These are phyloP conservation scores for Macrotis lagotis DNA, from an alignment of 2,113 vertebrate species.

Conservation along the genomic window DNA sequence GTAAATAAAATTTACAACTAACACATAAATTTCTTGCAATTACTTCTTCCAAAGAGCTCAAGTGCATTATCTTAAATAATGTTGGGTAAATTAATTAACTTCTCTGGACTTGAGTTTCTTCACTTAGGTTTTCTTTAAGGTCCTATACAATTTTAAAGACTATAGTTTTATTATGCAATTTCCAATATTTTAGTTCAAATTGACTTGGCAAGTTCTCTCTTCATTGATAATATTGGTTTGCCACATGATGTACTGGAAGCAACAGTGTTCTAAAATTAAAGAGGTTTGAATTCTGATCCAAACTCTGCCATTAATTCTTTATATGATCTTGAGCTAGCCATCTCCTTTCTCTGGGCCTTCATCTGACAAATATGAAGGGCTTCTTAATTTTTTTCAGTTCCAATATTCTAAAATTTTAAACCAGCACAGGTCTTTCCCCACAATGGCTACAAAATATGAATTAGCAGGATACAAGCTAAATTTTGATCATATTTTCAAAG, in stretches of 20 bases:
- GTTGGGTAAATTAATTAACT: neutral
- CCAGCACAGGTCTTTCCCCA: neutral
- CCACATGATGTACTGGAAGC: neutral
- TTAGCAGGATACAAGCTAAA: neutral
- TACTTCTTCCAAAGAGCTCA: constrained; percentile 11
- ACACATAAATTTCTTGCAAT: constrained; percentile 9
- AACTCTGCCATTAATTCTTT: neutral
- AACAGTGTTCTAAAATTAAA: neutral
- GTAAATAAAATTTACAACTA: constrained; percentile 15
- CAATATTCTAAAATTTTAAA: neutral
- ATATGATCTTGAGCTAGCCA: neutral
- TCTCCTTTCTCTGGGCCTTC: constrained; percentile 5
- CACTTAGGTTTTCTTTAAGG: neutral
- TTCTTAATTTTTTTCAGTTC: neutral
- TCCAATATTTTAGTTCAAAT: constrained; percentile 7
- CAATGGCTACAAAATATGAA: neutral
- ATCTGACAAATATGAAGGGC: constrained; percentile 10
- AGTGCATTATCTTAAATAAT: neutral
- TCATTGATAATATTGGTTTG: neutral
- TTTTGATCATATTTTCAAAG: neutral
- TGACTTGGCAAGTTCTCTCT: constrained; percentile 21
- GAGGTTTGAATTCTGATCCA: constrained; percentile 15
- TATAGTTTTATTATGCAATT: neutral
- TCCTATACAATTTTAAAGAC: neutral
- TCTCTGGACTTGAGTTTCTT: neutral